Conservation (phyloP, 2,888 invertebrate genomes). For the Poecilobothrus nobilitatus region DNA sequence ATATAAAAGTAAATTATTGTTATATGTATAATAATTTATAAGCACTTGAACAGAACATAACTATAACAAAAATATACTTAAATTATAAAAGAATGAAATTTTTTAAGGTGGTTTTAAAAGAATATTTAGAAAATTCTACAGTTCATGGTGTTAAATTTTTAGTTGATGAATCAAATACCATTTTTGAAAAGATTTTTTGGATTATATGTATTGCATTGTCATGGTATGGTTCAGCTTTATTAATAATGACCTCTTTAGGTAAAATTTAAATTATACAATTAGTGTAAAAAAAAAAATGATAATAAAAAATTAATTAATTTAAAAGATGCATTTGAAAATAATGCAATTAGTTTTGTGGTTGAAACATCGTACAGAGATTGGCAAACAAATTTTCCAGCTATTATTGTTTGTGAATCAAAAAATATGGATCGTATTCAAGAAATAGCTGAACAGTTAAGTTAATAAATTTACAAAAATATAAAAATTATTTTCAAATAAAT, state of each 20-base stretch:
- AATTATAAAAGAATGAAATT: not conserved
- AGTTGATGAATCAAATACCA: constrained; percentile 52
- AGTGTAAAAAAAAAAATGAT: not conserved
- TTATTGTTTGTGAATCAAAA: constrained; percentile 61
- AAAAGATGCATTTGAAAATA: constrained; percentile 50
- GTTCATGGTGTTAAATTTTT: constrained; percentile 65
- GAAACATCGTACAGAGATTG: constrained; percentile 66
- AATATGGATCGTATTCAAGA: constrained; percentile 55
- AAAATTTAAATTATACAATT: not conserved
- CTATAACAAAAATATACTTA: no score
- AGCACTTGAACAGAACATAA: no score
- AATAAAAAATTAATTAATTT: not conserved
- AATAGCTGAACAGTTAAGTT: constrained; percentile 54
- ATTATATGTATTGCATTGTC: constrained; percentile 52
- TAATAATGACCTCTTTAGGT: constrained; percentile 54
- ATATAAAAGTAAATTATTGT: no score
- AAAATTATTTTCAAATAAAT: no score
- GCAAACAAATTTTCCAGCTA: constrained; percentile 62
- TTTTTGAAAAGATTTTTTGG: constrained; percentile 60
- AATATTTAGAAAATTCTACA: constrained; percentile 57
- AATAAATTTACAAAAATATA: no score
- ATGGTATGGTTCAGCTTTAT: constrained; percentile 58
- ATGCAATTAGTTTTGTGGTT: constrained; percentile 67
- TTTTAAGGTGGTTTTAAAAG: constrained; percentile 43
- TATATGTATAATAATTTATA: no score